Conservation (phyloP, 2,888 invertebrate genomes). For the Mythimna vitellina region DNA sequence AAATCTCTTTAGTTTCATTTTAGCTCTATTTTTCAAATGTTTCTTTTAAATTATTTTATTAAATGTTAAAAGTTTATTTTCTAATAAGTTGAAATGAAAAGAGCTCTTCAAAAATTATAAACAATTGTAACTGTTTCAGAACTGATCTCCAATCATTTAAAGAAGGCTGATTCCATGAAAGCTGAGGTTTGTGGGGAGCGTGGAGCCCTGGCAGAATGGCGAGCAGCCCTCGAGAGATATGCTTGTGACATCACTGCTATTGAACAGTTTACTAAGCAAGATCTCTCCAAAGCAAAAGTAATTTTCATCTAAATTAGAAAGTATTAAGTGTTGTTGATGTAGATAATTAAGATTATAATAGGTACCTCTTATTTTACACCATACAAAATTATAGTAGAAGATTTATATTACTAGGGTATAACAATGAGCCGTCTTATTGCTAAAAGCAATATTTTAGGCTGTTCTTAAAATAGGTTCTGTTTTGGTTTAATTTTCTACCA, state of each 20-base stretch:
- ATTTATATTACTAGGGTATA: too few relatives aligned
- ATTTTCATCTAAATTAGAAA: conserved; percentile 3
- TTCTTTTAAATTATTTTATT: not conserved
- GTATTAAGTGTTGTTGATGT: not conserved
- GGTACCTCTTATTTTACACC: too few relatives aligned
- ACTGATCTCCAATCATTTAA: conserved; percentile 89
- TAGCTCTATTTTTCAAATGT: not conserved
- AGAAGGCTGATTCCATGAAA: conserved; percentile 92
- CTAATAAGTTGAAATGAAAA: too few relatives aligned
- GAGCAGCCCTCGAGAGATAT: conserved; percentile 92
- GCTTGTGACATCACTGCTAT: conserved; percentile 93
- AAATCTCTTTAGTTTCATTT: not conserved
- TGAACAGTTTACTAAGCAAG: conserved; percentile 93
- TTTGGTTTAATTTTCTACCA: too few relatives aligned
- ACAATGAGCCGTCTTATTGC: too few relatives aligned
- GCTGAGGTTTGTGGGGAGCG: conserved; percentile 93
- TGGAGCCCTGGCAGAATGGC: conserved; percentile 93
- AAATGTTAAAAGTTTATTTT: too few relatives aligned
- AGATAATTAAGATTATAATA: too few relatives aligned
- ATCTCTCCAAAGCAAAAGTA: conserved; percentile 92
- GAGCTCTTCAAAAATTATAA: too few relatives aligned
- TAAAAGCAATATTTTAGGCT: too few relatives aligned
- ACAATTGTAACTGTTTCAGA: conserved; percentile 66
- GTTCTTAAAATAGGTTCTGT: too few relatives aligned
- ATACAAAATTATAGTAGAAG: too few relatives aligned